Evolutionary conservation across 2,113 vertebrate genomes (phyloP).

Genomic region (Pangasianodon gigas): DNA sequence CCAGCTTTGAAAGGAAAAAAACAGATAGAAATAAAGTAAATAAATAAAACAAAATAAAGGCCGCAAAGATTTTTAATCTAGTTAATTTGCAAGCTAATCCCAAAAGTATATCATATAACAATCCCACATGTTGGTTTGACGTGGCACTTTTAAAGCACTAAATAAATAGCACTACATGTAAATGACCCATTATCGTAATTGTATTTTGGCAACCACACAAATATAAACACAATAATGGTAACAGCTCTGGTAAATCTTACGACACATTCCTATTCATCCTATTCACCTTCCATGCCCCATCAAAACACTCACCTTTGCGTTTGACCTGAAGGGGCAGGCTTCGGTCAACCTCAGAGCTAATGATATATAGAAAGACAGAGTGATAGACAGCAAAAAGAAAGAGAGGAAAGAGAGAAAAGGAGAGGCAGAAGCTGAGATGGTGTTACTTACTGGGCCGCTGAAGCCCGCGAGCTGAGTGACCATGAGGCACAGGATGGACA

Average conservation of each 20-base stretch:
- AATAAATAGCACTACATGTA: slow-evolving; percentile 37
- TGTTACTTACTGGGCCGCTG: slow-evolving; percentile 93
- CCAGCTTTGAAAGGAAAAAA: slow-evolving; percentile 16
- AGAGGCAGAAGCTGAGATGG: slow-evolving; percentile 72
- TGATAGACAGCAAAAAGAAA: slow-evolving; percentile 38
- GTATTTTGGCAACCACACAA: slow-evolving; percentile 17
- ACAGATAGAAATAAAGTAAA: neutral
- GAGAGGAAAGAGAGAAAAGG: slow-evolving; percentile 61
- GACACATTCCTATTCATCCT: slow-evolving; percentile 11
- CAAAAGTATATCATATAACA: slow-evolving; percentile 13
- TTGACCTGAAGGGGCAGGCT: slow-evolving; percentile 47
- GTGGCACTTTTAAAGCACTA: slow-evolving; percentile 46
- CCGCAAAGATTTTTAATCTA: neutral
- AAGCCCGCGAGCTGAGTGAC: slow-evolving; percentile 92
- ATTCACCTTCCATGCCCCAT: slow-evolving; percentile 45
- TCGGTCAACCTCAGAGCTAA: slow-evolving; percentile 29
- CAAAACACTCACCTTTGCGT: slow-evolving; percentile 58
- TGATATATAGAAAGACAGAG: slow-evolving; percentile 47
- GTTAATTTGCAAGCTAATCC: neutral
- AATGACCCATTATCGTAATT: slow-evolving; percentile 14
- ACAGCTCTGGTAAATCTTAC: slow-evolving; percentile 5
- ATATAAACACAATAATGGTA: slow-evolving; percentile 28
- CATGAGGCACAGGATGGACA: slow-evolving; percentile 90
- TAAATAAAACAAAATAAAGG: neutral
- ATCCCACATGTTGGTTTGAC: slow-evolving; percentile 12